Evolutionary conservation across 2,888 invertebrate genomes (phyloP), one percentile per base, ranked within the genome.

Genomic region (Pterostichus niger): DNA sequence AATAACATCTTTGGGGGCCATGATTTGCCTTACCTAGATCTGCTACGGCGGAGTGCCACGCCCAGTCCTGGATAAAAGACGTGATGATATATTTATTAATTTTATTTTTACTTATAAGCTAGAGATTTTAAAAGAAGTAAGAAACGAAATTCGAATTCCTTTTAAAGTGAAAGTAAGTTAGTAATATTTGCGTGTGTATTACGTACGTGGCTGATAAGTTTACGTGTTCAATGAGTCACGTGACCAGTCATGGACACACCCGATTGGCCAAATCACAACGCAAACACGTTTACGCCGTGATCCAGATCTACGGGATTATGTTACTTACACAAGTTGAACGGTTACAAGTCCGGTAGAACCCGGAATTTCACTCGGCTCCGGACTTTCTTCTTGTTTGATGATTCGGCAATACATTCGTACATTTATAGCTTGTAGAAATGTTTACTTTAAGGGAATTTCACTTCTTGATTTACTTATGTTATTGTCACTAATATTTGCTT

Each of bases 181-280:
- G 0, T 5, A 49, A 49, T 49, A n/a, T 49, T 49, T 4, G 49
- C 49, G 5, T 49, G 49, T 4, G n/a, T 10, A n/a, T 13, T 9
- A 11, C 13, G 40, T 40, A 40, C 40, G 40, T 40, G 40, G 40
- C 40, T 40, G 40, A 40, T 40, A 40, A 40, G 40, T 40, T 40
- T 40, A 40, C 40, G 64, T 59, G 35, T 40, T 33, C 64, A 11
- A 5, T 6, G 13, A 33, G 33, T 75, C 85, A 85, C 85, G 85
- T 85, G 85, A 80, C 85, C 85, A 84, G 79, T 78, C 82, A 82
- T 85, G 86, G 86, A 83, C 85, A 85, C 82, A 84, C 77, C 84
- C 84, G 77, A 86, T 86, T 86, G 85, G 86, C 86, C 84, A 86
- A 86, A 86, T 86, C 85, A 84, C 76, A 71, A 33, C 35, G 77